These are phyloP conservation scores for Myrmecophaga tridactyla DNA, from an alignment of 2,113 vertebrate genomes.

Conservation along the genomic window DNA sequence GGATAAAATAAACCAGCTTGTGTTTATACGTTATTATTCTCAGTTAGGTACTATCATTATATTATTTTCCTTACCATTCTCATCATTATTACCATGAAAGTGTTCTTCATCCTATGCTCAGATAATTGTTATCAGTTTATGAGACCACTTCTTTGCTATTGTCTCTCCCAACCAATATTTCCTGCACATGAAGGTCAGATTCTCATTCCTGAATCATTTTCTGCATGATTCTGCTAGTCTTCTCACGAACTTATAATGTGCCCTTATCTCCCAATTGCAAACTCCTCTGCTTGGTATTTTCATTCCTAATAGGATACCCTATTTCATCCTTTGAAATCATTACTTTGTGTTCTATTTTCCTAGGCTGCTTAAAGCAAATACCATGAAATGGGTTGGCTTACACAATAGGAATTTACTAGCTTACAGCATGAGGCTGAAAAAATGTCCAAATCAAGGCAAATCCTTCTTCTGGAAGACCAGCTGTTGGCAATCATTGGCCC, in stretches of 20 bases:
- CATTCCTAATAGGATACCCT: neutral
- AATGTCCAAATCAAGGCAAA: too few relatives aligned
- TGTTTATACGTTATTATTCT: neutral
- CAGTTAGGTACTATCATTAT: neutral
- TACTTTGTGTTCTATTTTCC: neutral
- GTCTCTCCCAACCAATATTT: neutral
- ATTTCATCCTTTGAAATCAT: neutral
- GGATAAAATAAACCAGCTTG: accelerated
- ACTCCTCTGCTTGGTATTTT: neutral
- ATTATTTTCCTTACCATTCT: neutral
- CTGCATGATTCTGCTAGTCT: neutral
- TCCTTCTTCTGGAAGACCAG: too few relatives aligned
- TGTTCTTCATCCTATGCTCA: neutral
- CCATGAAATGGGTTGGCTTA: too few relatives aligned
- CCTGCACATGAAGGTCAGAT: neutral
- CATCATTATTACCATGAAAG: neutral
- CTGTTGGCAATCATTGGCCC: too few relatives aligned
- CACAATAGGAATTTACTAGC: too few relatives aligned
- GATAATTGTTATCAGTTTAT: neutral
- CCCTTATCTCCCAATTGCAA: neutral
- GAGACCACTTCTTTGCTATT: neutral
- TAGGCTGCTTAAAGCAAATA: too few relatives aligned
- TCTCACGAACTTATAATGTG: neutral
- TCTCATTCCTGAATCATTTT: neutral
- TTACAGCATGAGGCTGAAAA: too few relatives aligned